Percentiles rank a stretch among this genome's conserved stretches.
phyloP scores from a whole-genome alignment of 2,888 invertebrate genomes.

The Drosophila dives region DNA sequence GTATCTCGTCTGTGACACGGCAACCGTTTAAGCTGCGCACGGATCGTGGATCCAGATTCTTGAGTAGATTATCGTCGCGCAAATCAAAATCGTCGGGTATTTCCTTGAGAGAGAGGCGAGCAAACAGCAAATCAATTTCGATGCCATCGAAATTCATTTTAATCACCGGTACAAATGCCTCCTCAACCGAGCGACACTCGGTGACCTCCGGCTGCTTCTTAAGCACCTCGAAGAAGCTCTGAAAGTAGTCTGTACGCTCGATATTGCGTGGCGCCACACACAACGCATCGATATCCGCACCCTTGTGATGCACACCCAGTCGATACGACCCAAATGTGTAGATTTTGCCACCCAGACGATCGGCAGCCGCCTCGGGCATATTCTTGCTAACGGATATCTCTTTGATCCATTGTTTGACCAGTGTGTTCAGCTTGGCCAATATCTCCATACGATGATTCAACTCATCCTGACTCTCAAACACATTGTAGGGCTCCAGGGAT shows the following conservation, averaged over 20 bases:
- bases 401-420: slow-evolving; percentile 97
- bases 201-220: slow-evolving; percentile 94
- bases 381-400: slow-evolving; percentile 95
- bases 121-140: slow-evolving; percentile 99
- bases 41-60: slow-evolving; percentile 98
- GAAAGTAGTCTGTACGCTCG: slow-evolving; percentile 96
- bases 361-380: slow-evolving; percentile 95
- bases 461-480: slow-evolving; percentile 96
- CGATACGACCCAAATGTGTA: slow-evolving; percentile 99
- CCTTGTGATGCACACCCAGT: slow-evolving; percentile 97
- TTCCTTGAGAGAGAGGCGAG: slow-evolving; percentile 96
- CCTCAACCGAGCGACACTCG: slow-evolving; percentile 95
- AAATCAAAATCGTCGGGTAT: slow-evolving; percentile 96
- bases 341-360: slow-evolving; percentile 97
- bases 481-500: slow-evolving; percentile 92
- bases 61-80: slow-evolving; percentile 94
- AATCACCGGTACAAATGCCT: slow-evolving; percentile 99
- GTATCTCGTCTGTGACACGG: slow-evolving; percentile 98
- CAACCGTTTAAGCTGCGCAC: slow-evolving; percentile 99
- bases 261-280: slow-evolving; percentile 99
- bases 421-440: slow-evolving; percentile 92
- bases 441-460: slow-evolving; percentile 95
- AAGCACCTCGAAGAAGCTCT: slow-evolving; percentile 96
- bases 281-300: slow-evolving; percentile 99
- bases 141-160: slow-evolving; percentile 99